These are phyloP conservation scores for Drosophila sucinea DNA, from an alignment of 1,140 invertebrate genomes.

Conservation along the genomic window DNA sequence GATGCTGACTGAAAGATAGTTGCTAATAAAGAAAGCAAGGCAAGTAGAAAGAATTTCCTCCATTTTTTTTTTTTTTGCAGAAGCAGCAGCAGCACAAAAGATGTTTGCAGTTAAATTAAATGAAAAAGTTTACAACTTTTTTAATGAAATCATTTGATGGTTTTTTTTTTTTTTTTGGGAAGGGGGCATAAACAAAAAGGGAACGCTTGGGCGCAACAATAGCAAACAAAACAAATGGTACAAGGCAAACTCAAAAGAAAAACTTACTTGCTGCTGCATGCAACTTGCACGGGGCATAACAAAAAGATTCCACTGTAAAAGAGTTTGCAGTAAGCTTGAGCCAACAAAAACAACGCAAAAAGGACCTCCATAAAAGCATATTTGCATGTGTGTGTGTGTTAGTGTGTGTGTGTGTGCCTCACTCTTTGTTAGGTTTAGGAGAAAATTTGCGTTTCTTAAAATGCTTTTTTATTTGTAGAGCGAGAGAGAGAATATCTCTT, in stretches of 20 bases:
- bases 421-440: constrained; percentile 10
- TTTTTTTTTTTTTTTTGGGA: constrained; percentile 28
- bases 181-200: constrained; percentile 68
- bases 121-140: constrained; percentile 81
- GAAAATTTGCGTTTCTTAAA: constrained; percentile 35
- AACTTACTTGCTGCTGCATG: constrained; percentile 56
- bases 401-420: neutral
- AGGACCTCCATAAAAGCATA: constrained; percentile 24
- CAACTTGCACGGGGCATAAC: constrained; percentile 52
- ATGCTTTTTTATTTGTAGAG: constrained; percentile 44
- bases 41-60: constrained; percentile 24
- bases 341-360: neutral
- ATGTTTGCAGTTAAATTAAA: constrained; percentile 82
- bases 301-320: constrained; percentile 28
- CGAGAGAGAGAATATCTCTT: constrained; percentile 18
- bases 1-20: constrained; percentile 50
- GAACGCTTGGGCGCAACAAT: constrained; percentile 43
- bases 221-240: constrained; percentile 66
- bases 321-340: neutral
- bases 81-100: constrained; percentile 55
- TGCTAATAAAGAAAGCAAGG: constrained; percentile 22
- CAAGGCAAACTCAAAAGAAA: constrained; percentile 46
- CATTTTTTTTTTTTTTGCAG: neutral
- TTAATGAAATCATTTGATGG: constrained; percentile 81
- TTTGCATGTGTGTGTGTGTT: constrained; percentile 7